phyloP scores from a whole-genome alignment of 2,888 invertebrate genomes.

The Liodrosophila aerea region DNA sequence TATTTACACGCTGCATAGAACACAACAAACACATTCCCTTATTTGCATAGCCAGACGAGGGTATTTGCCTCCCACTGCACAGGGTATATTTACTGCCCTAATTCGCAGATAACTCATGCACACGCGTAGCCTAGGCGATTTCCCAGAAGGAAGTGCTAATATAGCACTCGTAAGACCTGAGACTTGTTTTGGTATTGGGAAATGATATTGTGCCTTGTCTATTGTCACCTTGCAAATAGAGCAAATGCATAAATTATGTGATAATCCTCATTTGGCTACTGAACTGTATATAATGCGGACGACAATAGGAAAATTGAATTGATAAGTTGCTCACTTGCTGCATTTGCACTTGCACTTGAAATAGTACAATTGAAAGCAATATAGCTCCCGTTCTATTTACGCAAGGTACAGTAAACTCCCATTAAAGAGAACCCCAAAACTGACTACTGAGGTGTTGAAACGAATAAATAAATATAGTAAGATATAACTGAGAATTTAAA shows the following conservation, averaged over 20 bases:
- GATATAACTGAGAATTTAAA: too few species aligned
- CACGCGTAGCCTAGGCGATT: neutral
- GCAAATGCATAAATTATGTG: neutral
- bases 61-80: too few species aligned
- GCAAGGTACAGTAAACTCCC: too few species aligned
- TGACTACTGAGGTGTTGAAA: too few species aligned
- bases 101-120: neutral
- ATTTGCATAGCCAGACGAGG: too few species aligned
- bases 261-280: slow-evolving; percentile 4
- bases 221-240: slow-evolving; percentile 1
- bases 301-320: slow-evolving; percentile 21
- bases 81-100: neutral
- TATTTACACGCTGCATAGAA: too few species aligned
- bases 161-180: too few species aligned
- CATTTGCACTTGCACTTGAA: slow-evolving; percentile 50
- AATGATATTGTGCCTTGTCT: neutral
- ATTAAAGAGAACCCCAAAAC: too few species aligned
- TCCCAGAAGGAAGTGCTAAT: too few species aligned
- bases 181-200: slow-evolving; percentile 5
- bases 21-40: slow-evolving; percentile 9
- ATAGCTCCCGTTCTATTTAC: neutral
- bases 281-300: slow-evolving; percentile 12
- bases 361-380: slow-evolving; percentile 45
- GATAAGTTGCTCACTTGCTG: slow-evolving; percentile 19
- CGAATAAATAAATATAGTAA: too few species aligned